phyloP scores from a whole-genome alignment of 35 echinoderm and acorn worm genomes.

The Heliocidaris tuberculata region DNA sequence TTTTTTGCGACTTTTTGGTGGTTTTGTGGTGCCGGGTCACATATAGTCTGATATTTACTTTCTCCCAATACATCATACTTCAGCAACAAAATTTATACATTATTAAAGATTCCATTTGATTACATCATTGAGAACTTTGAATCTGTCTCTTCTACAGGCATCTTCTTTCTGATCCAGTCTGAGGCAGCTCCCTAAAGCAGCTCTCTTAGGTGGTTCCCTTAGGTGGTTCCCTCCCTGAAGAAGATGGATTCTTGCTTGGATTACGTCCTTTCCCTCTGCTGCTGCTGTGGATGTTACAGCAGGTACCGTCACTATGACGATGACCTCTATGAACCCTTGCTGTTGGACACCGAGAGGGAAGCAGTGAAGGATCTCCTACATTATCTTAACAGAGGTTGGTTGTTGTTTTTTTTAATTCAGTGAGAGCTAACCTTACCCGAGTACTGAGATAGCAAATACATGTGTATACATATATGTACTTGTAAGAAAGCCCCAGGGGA shows the following conservation, averaged over 20 bases:
- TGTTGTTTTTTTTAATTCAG: neutral
- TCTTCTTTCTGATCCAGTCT: neutral
- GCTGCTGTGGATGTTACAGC: constrained; percentile 84
- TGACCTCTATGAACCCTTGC: constrained; percentile 82
- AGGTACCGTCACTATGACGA: constrained; percentile 61
- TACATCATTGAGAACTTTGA: too few relatives aligned
- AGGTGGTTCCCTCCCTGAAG: neutral
- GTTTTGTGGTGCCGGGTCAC: too few relatives aligned
- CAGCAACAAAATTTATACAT: too few relatives aligned
- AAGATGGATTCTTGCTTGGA: constrained; percentile 80
- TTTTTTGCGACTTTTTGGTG: too few relatives aligned
- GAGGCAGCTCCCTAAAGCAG: neutral
- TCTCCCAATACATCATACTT: too few relatives aligned
- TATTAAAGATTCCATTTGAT: too few relatives aligned
- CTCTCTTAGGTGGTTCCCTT: too few relatives aligned
- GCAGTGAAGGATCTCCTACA: constrained; percentile 88
- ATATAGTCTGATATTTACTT: neutral
- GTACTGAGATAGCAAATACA: neutral
- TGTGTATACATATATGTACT: neutral
- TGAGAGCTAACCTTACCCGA: neutral
- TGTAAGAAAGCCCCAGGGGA: neutral
- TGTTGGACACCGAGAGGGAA: constrained; percentile 78
- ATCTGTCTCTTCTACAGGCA: neutral
- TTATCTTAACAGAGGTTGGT: constrained; percentile 84
- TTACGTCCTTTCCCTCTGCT: constrained; percentile 75